phyloP scores from a whole-genome alignment of 2,797 vertebrate genomes.

The Telmatherina bonti region DNA sequence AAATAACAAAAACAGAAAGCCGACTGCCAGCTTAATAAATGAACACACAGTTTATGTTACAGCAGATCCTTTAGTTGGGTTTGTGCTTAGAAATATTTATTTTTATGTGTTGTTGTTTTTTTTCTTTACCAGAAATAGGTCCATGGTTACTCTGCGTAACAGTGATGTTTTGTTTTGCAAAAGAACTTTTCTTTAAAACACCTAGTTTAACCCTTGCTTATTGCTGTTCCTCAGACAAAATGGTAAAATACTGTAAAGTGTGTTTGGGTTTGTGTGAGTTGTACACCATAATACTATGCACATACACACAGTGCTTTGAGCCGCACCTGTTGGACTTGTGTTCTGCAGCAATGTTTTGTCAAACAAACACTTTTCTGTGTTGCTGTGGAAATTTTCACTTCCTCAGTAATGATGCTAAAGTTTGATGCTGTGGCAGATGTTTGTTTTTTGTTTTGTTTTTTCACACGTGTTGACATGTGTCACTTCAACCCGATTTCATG shows the following conservation, averaged over 20 bases:
- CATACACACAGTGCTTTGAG: background rate
- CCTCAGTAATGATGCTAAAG: slow-evolving; percentile 16
- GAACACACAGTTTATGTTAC: background rate
- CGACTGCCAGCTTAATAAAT: background rate
- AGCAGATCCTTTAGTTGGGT: background rate
- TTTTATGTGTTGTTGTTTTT: background rate
- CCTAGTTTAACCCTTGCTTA: too few relatives aligned
- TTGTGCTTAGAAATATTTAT: background rate
- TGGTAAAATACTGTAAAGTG: background rate
- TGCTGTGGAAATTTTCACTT: slow-evolving; percentile 7
- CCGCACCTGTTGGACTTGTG: background rate
- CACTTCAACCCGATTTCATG: slow-evolving; percentile 17
- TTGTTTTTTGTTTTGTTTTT: background rate
- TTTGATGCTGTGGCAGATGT: slow-evolving; percentile 26
- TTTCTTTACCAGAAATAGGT: background rate
- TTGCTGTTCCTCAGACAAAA: too few relatives aligned
- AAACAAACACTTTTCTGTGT: background rate
- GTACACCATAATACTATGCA: background rate
- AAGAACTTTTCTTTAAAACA: too few relatives aligned
- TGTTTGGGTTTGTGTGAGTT: background rate
- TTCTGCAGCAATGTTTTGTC: slow-evolving; percentile 1
- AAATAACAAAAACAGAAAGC: background rate
- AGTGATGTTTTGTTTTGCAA: too few relatives aligned
- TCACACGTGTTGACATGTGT: slow-evolving; percentile 21
- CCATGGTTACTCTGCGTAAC: background rate